Base-by-base conservation (phyloP, 2,797 vertebrate genomes). In the Sebastes minor region DNA sequence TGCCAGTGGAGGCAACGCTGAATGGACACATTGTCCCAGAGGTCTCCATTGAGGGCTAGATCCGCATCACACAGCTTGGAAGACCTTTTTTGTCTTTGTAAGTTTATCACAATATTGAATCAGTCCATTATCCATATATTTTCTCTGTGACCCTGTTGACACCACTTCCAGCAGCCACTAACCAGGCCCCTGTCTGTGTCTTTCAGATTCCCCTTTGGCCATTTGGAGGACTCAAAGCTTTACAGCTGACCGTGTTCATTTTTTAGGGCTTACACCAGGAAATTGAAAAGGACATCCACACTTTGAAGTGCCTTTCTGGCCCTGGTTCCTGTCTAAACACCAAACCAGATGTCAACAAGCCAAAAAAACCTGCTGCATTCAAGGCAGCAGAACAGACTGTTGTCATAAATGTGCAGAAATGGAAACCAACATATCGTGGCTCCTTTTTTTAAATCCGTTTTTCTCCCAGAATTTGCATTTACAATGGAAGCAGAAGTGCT, bases 271-370 rank as follows among this genome's bases (percentile, higher is more conserved):
- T 88, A 86, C 5, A 65, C 73, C 87, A 86, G 91, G 90, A 92
- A 88, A 90, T 90, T 32, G 57, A 89, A 46, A 88, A 85, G 75
- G 90, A 89, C 71, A 87, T 91, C 92, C 87, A 88, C 82, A 85
- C 88, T 93, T 86, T 86, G 86, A 94, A 95, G 94, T 95, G 94
- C 94, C 93, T 95, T 94, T 91, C 88, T 78, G 85, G 83, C 69
- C 83, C 64, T 75, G 78, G 83, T 87, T 91, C 86, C 87, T 82
- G 78, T 82, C 71, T 71, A 74, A 87, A 90, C 75, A 89, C 76
- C 78, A 87, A 84, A 90, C 85, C 87, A 91, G 84, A 91, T 87
- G 88, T 83, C 68, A 85, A 61, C 38, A 76, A 28, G 83, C 69
- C 81, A 42, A 46, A 76, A 76, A 80, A 78, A 76, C 38, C 1